Evolutionary conservation across 2,888 invertebrate species (phyloP).

Genomic region (Sericinus montela): DNA sequence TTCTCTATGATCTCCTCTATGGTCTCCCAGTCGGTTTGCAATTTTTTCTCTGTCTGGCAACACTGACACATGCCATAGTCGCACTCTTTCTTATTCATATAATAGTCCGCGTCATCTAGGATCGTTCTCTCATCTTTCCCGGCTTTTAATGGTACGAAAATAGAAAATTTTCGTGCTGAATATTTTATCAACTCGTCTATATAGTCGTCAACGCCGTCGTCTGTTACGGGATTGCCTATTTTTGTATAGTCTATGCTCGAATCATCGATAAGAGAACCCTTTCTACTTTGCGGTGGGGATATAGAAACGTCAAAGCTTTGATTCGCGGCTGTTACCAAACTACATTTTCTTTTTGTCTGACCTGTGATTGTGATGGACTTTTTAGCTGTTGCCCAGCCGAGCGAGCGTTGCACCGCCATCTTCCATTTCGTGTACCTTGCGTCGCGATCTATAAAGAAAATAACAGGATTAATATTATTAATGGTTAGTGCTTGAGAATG

Average conservation of each 20-base stretch:
- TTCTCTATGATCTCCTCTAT: slow-evolving; percentile 72
- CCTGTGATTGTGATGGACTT: slow-evolving; percentile 89
- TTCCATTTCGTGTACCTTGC: slow-evolving; percentile 95
- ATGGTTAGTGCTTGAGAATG: too few species aligned
- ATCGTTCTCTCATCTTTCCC: slow-evolving; percentile 52
- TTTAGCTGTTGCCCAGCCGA: slow-evolving; percentile 91
- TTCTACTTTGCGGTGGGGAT: slow-evolving; percentile 38
- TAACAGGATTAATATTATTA: too few species aligned
- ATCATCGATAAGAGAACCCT: slow-evolving; percentile 37
- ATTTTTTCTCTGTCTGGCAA: slow-evolving; percentile 46
- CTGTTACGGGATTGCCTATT: slow-evolving; percentile 21
- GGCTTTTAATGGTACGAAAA: slow-evolving; percentile 43
- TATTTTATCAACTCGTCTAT: slow-evolving; percentile 56
- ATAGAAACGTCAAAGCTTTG: slow-evolving; percentile 36
- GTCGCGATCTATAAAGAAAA: slow-evolving; percentile 82
- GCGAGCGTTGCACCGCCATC: slow-evolving; percentile 94
- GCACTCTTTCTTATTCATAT: slow-evolving; percentile 63
- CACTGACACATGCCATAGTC: slow-evolving; percentile 66
- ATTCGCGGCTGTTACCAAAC: slow-evolving; percentile 36
- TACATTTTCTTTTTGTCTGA: slow-evolving; percentile 70
- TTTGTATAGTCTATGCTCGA: slow-evolving; percentile 28
- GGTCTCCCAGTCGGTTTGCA: slow-evolving; percentile 58
- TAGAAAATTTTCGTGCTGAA: slow-evolving; percentile 61
- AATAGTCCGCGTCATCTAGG: slow-evolving; percentile 61
- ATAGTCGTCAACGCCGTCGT: slow-evolving; percentile 42